Conservation (phyloP, 2,113 vertebrate genomes). For the Parotia lawesii region DNA sequence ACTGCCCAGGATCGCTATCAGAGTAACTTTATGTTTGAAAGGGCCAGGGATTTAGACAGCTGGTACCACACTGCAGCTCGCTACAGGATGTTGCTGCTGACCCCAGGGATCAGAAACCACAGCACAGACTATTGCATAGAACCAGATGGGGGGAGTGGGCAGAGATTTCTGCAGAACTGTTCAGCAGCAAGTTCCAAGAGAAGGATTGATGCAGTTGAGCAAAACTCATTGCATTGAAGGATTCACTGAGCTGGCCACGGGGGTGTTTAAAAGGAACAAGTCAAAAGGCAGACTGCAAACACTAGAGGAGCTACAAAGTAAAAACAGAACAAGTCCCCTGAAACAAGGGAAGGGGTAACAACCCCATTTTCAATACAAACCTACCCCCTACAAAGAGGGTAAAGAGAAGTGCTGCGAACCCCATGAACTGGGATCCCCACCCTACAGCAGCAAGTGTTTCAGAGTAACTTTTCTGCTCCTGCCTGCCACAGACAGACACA, state of each 20-base stretch:
- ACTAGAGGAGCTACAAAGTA: not conserved
- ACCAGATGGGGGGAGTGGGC: not conserved
- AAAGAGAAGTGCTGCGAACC: not conserved
- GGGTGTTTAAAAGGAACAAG: not conserved
- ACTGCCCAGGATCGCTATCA: accelerated
- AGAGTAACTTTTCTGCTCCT: not conserved
- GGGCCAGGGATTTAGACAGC: not conserved
- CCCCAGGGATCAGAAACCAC: not conserved
- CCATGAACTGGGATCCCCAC: not conserved
- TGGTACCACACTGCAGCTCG: not conserved
- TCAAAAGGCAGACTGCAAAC: not conserved
- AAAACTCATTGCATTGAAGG: not conserved
- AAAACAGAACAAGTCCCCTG: not conserved
- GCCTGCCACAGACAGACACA: not conserved
- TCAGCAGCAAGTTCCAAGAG: not conserved
- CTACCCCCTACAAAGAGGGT: not conserved
- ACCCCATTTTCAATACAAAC: not conserved
- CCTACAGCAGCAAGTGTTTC: not conserved
- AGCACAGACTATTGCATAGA: not conserved
- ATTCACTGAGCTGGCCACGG: not conserved
- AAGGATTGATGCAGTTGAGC: not conserved
- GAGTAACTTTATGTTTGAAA: not conserved
- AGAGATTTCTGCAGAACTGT: not conserved
- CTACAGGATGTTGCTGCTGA: not conserved
- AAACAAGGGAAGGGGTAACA: not conserved